A percentile compares a stretch with the other conserved stretches of the same genome.
Conservation (phyloP, 1,140 invertebrate genomes). For the Battus philenor region DNA sequence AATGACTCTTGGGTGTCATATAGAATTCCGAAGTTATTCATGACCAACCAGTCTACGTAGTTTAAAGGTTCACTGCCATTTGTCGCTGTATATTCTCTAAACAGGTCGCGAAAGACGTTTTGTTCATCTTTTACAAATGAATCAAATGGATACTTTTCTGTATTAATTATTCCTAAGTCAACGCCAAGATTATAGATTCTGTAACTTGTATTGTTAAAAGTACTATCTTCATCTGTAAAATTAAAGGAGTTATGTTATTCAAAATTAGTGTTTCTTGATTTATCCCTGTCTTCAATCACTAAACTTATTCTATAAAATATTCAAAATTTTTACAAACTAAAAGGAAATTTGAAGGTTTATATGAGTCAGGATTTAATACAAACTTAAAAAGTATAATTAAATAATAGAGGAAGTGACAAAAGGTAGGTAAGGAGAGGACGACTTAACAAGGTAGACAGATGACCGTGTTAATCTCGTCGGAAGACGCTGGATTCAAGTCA, state of each 20-base stretch:
- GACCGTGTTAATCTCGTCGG: too few species aligned
- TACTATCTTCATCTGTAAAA: background rate
- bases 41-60: conserved; percentile 50
- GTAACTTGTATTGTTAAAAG: conserved; percentile 6
- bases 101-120: conserved; percentile 40
- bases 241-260: too few species aligned
- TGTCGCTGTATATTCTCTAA: conserved; percentile 28
- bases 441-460: too few species aligned
- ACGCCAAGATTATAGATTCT: conserved; percentile 35
- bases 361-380: background rate
- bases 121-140: conserved; percentile 37
- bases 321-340: too few species aligned
- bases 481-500: too few species aligned
- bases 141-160: conserved; percentile 44
- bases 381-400: background rate
- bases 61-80: conserved; percentile 39
- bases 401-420: too few species aligned
- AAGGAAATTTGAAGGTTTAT: background rate
- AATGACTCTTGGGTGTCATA: conserved; percentile 50
- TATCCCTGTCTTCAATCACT: background rate
- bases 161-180: conserved; percentile 50
- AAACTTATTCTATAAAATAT: too few species aligned
- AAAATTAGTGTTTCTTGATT: background rate
- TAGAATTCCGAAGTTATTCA: conserved; percentile 51
- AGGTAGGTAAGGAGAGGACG: too few species aligned